Evolutionary conservation across 1,140 invertebrate species (phyloP).

Genomic region (Nilaparvata lugens): DNA sequence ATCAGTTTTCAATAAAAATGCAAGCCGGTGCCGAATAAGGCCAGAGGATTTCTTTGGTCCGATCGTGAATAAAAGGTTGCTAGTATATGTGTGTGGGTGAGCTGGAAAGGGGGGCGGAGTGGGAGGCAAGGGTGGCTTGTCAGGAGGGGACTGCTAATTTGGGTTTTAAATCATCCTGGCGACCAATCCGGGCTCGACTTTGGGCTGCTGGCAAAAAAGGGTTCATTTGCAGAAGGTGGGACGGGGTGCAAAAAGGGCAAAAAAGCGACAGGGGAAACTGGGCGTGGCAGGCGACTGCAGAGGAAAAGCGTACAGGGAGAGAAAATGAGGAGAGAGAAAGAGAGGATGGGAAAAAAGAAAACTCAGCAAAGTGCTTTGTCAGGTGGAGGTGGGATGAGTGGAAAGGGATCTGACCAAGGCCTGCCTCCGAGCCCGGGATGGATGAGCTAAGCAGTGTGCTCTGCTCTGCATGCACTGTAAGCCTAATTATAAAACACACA

Average conservation of each 20-base stretch:
- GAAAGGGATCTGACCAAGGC: not conserved
- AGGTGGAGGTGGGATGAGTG: not conserved
- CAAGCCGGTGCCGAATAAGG: not conserved
- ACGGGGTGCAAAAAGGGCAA: not conserved
- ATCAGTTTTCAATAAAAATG: constrained; percentile 5
- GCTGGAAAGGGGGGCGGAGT: no score
- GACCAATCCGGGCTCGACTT: not conserved
- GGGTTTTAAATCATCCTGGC: constrained; percentile 4
- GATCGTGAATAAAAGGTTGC: no score
- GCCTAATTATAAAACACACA: constrained; percentile 19
- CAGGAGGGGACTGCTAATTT: not conserved
- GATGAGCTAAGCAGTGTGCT: constrained; percentile 6
- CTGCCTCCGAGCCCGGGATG: not conserved
- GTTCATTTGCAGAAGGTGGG: constrained; percentile 1
- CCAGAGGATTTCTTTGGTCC: not conserved
- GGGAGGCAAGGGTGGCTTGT: not conserved
- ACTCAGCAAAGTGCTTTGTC: constrained; percentile 7
- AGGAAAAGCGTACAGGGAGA: constrained; percentile 2
- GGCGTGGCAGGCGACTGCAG: constrained; percentile 5
- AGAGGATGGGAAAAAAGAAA: constrained; percentile 5
- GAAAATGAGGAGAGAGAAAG: not conserved
- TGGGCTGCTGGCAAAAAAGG: not conserved
- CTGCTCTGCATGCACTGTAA: constrained; percentile 13
- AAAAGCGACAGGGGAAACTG: constrained; percentile 5
- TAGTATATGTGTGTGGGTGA: no score